A percentile compares a stretch with the other conserved stretches of the same genome.
These are phyloP conservation scores for Dromius quadrimaculatus DNA, from an alignment of 2,888 invertebrate genomes.

Conservation along the genomic window DNA sequence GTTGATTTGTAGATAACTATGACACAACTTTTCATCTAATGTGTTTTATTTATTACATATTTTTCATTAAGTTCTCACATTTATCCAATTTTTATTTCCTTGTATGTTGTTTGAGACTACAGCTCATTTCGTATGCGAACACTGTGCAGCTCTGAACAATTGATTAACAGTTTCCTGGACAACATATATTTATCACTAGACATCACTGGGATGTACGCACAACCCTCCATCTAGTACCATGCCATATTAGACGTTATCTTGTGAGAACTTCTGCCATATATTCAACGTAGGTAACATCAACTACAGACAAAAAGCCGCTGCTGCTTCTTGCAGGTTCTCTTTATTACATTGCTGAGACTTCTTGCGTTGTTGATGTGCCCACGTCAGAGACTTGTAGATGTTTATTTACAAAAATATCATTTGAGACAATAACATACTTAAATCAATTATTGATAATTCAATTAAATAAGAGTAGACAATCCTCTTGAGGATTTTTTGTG, in stretches of 20 bases:
- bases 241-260: slow-evolving; percentile 50
- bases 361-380: no score
- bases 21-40: neutral
- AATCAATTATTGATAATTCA: neutral
- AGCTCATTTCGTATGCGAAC: slow-evolving; percentile 58
- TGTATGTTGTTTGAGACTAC: no score
- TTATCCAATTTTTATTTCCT: no score
- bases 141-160: slow-evolving; percentile 60
- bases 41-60: slow-evolving; percentile 3
- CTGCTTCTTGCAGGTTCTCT: no score
- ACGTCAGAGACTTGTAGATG: no score
- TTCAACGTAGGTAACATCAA: neutral
- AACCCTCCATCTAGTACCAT: slow-evolving; percentile 33
- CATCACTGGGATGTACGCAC: slow-evolving; percentile 40
- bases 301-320: no score
- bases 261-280: slow-evolving; percentile 39
- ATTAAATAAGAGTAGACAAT: slow-evolving; percentile 1
- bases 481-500: neutral
- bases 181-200: slow-evolving; percentile 65
- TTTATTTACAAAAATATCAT: no score
- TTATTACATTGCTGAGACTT: no score
- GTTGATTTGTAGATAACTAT: slow-evolving; percentile 37
- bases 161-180: slow-evolving; percentile 67
- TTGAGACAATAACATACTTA: no score
- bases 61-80: neutral